Evolutionary conservation across 1,140 invertebrate genomes (phyloP).

Genomic region (Eufriesea mexicana): DNA sequence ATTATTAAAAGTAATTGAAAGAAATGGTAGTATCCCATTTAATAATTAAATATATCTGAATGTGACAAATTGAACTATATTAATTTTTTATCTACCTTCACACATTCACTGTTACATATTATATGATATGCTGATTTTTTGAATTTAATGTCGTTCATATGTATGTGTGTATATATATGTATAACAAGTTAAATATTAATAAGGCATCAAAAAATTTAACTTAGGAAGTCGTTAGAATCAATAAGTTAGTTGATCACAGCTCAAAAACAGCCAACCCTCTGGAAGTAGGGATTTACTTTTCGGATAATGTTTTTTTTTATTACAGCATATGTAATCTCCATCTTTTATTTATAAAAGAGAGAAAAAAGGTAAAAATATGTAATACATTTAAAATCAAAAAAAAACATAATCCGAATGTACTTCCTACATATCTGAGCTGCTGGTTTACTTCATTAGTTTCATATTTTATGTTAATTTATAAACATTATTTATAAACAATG

Average conservation of each 20-base stretch:
- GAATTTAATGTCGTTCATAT: constrained; percentile 59
- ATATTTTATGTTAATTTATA: background rate
- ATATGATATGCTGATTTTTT: constrained; percentile 51
- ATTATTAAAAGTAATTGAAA: background rate
- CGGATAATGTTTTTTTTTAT: constrained; percentile 53
- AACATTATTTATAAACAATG: background rate
- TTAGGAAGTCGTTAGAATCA: constrained; percentile 57
- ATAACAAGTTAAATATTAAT: constrained; percentile 58
- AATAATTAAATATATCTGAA: background rate
- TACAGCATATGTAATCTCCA: no score
- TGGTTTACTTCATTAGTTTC: constrained; percentile 42
- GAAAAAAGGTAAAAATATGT: background rate
- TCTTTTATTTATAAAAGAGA: no score
- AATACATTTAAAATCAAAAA: background rate
- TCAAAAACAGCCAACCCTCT: constrained; percentile 57
- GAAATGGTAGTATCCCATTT: background rate
- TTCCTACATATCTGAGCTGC: constrained; percentile 45
- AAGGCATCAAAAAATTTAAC: constrained; percentile 62
- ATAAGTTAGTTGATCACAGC: constrained; percentile 60
- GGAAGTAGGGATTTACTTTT: constrained; percentile 56
- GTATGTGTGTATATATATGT: constrained; percentile 54
- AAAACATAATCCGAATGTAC: constrained; percentile 62
- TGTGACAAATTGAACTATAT: background rate
- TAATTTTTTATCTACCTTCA: constrained; percentile 53
- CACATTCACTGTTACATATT: constrained; percentile 73